Conservation (phyloP, 1,140 invertebrate species). For the Pteromalus puparum region DNA sequence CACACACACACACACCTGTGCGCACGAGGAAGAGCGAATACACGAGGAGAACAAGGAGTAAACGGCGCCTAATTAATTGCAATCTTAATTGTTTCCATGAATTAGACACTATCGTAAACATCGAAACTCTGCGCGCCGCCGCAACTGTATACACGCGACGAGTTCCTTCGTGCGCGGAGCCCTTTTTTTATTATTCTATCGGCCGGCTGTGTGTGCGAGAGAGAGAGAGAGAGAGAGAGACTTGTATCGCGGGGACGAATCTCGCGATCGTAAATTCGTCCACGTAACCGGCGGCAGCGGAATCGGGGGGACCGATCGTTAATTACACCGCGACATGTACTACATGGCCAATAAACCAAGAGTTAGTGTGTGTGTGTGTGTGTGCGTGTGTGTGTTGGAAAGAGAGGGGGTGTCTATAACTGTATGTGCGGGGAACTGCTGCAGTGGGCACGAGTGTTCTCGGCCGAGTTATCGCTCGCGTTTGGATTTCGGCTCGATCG, state of each 20-base stretch:
- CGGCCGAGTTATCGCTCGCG: not conserved
- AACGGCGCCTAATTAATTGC: constrained; percentile 45
- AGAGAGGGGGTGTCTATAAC: too few species aligned
- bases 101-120: constrained; percentile 40
- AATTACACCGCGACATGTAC: constrained; percentile 33
- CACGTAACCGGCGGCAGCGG: not conserved
- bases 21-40: not conserved
- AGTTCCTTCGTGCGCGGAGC: not conserved
- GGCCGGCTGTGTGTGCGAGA: too few species aligned
- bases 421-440: too few species aligned
- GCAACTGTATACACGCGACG: not conserved
- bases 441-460: too few species aligned
- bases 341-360: constrained; percentile 43
- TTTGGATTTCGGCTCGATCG: too few species aligned
- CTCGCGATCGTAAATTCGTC: constrained; percentile 38
- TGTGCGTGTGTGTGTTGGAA: too few species aligned
- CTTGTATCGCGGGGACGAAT: not conserved
- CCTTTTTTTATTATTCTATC: not conserved
- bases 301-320: constrained; percentile 18
- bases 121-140: not conserved
- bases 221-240: too few species aligned
- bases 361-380: not conserved
- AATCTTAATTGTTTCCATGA: constrained; percentile 48
- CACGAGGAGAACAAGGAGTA: not conserved
- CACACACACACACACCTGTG: too few species aligned